phyloP scores from a whole-genome alignment of 2,888 invertebrate genomes.

The Theretra japonica region DNA sequence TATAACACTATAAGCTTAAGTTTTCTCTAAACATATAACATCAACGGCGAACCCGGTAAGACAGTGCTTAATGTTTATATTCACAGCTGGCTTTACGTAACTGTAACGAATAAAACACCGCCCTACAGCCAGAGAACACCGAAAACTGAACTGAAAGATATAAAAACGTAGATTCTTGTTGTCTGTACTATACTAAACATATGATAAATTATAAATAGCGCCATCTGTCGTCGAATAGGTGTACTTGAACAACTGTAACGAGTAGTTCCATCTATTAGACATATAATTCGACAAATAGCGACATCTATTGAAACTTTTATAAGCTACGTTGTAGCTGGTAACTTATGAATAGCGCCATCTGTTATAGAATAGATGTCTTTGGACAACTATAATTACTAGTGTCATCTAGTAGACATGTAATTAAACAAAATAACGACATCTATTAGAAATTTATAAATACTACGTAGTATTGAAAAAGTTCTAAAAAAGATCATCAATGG shows the following conservation, averaged over 20 bases:
- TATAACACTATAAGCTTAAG: background rate
- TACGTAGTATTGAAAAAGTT: background rate
- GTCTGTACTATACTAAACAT: slow-evolving; percentile 29
- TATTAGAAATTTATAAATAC: background rate
- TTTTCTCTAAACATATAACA: slow-evolving; percentile 13
- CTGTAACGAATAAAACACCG: slow-evolving; percentile 77
- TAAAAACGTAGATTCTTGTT: slow-evolving; percentile 44
- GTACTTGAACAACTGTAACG: slow-evolving; percentile 37
- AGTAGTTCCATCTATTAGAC: background rate
- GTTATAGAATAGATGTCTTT: slow-evolving; percentile 53
- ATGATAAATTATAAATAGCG: slow-evolving; percentile 35
- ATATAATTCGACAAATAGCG: background rate
- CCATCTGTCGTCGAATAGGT: slow-evolving; percentile 58
- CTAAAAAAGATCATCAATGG: background rate
- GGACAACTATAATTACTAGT: background rate
- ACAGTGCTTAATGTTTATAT: slow-evolving; percentile 57
- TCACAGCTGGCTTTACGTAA: slow-evolving; percentile 75
- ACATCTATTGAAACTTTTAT: background rate
- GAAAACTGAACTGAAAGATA: slow-evolving; percentile 77
- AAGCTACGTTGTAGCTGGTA: background rate
- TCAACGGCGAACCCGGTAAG: background rate
- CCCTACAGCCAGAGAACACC: slow-evolving; percentile 73
- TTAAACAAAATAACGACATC: background rate
- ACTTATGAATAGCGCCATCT: background rate
- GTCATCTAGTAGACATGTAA: background rate